Percentiles rank a stretch among this genome's conserved stretches.
These are phyloP conservation scores for Pristionchus japonicus DNA, from an alignment of 2,888 invertebrate genomes.

Conservation along the genomic window DNA sequence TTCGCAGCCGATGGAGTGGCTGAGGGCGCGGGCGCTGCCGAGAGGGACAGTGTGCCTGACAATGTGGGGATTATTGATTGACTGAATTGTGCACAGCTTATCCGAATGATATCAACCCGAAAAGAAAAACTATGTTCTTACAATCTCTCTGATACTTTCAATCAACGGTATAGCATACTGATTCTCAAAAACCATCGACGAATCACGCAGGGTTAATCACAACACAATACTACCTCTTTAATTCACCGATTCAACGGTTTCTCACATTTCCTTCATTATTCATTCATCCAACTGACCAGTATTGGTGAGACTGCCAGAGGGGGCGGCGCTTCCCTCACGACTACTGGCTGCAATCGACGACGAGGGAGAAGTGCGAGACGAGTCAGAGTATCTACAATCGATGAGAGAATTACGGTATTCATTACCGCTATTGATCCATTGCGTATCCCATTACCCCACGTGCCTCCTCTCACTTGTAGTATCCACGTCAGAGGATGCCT, in stretches of 20 bases:
- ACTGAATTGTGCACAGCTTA: too few relatives aligned
- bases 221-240: not conserved
- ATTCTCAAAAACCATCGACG: not conserved
- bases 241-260: not conserved
- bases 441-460: not conserved
- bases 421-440: not conserved
- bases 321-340: constrained; percentile 28
- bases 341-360: not conserved
- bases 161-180: too few relatives aligned
- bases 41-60: constrained; percentile 54
- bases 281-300: not conserved
- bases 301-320: constrained; percentile 28
- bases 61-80: constrained; percentile 40
- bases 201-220: not conserved
- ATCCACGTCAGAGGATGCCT: not conserved
- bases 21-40: constrained; percentile 39
- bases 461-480: not conserved
- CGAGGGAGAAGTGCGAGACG: constrained; percentile 32
- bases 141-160: not conserved
- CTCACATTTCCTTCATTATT: not conserved
- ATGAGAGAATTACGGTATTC: not conserved
- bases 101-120: not conserved
- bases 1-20: constrained; percentile 61
- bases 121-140: not conserved
- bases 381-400: constrained; percentile 41